A percentile compares a stretch with the other conserved stretches of the same genome.
Evolutionary conservation across 1,140 invertebrate species (phyloP).

Genomic region (Contarinia nasturtii): DNA sequence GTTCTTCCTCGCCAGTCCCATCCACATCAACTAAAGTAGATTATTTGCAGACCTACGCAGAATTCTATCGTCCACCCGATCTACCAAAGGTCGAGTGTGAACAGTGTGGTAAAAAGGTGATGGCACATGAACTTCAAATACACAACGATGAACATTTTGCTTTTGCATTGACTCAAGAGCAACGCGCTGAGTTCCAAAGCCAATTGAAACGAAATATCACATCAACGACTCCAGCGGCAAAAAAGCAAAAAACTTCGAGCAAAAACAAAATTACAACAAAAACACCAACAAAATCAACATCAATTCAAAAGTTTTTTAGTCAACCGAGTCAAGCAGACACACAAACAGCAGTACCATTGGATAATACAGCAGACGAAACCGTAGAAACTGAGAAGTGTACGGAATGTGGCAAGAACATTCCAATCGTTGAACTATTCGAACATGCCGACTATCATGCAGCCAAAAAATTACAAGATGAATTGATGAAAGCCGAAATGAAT

Average conservation of each 20-base stretch:
- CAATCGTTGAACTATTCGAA: conserved; percentile 31
- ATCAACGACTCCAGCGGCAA: conserved; percentile 10
- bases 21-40: conserved; percentile 1
- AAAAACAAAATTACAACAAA: conserved; percentile 3
- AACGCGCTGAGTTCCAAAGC: conserved; percentile 17
- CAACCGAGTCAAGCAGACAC: conserved; percentile 7
- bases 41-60: conserved; percentile 10
- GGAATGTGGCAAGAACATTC: conserved; percentile 39
- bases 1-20: too few relatives aligned
- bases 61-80: conserved; percentile 12
- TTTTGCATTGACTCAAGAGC: conserved; percentile 35
- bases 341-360: too few relatives aligned
- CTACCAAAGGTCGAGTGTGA: conserved; percentile 23
- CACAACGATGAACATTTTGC: conserved; percentile 55
- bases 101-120: conserved; percentile 39
- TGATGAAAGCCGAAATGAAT: neutral
- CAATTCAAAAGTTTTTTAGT: conserved; percentile 13
- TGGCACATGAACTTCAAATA: conserved; percentile 30
- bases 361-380: neutral
- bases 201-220: conserved; percentile 12
- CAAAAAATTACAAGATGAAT: conserved; percentile 30
- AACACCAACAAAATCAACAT: conserved; percentile 3
- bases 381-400: conserved; percentile 28
- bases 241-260: too few relatives aligned
- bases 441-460: conserved; percentile 55